Base-by-base conservation (phyloP, 2,888 invertebrate species). In the Chalcis sispes region DNA sequence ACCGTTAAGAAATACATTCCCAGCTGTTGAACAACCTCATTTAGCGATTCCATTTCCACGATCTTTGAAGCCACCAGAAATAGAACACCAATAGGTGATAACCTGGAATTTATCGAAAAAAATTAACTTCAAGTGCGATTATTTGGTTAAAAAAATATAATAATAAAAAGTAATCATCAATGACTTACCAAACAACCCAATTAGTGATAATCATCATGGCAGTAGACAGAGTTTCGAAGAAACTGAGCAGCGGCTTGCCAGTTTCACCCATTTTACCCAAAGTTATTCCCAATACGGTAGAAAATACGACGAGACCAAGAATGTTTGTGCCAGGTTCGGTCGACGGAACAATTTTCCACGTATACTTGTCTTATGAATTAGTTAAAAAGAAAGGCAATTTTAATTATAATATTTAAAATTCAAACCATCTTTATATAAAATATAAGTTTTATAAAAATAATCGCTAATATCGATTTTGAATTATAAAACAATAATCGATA, bases 191-290 rank as follows among this genome's bases (percentile, higher is more conserved):
- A 88, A 99, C 98, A 80, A 98, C 97, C 94, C 97, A 96, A 75
- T 95, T 94, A 75, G 99, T 98, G 79, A 99, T 96, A 73, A 95
- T 94, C 98, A 99, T 98, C 93, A 97, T 96, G 29, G 97, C 96
- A 85, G 98, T 97, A 20, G 96, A 96, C 15, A 98, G 89, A 0
- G 95, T 91, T 76, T 94, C 93, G 89, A 98, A 98, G 89, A 98
- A 96, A 77, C 93, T 92, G 78, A 96, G 92, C 79, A 99, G 89
- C 2, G 97, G 94, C 81, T 93, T 93, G 56, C 97, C 97, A 84
- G 93, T 90, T 23, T 94, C 93, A 0, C 95, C 95, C 94, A 98
- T 94, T 85, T 95, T 93, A 23, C 97, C 96, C 74, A 98, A 92
- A 0, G 97, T 95, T 78, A 98, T 95, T 20, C 98, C 99, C 78